phyloP scores from a whole-genome alignment of 2,888 invertebrate genomes.

The Hemistola chrysoprasaria region DNA sequence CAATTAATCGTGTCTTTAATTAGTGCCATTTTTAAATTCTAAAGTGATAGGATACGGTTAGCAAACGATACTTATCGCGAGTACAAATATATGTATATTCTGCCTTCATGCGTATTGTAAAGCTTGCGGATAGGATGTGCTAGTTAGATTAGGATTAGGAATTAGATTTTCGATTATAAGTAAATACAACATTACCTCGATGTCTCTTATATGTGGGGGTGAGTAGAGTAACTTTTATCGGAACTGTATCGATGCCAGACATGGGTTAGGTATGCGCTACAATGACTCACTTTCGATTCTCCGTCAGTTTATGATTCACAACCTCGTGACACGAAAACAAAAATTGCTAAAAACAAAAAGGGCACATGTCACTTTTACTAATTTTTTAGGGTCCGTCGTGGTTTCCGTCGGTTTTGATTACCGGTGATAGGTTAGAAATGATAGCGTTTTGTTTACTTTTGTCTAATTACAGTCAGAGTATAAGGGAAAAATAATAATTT shows the following conservation, averaged over 20 bases:
- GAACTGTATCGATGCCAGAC: constrained; percentile 6
- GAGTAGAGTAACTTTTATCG: constrained; percentile 40
- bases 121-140: constrained; percentile 64
- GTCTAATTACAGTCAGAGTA: no score
- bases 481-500: no score
- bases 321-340: constrained; percentile 31
- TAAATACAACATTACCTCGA: constrained; percentile 48
- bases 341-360: no score
- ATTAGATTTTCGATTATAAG: constrained; percentile 35
- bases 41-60: constrained; percentile 62
- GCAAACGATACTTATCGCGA: constrained; percentile 67
- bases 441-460: no score
- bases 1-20: constrained; percentile 69
- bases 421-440: no score
- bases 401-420: no score
- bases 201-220: constrained; percentile 79
- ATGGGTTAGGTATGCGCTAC: constrained; percentile 33
- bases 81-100: constrained; percentile 75
- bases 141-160: constrained; percentile 53
- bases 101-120: constrained; percentile 70
- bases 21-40: constrained; percentile 73
- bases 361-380: no score
- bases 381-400: no score
- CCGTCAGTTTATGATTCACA: constrained; percentile 31
- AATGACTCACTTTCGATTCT: constrained; percentile 29